phyloP scores from a whole-genome alignment of 2,797 vertebrate genomes.

The Nannoperca australis region DNA sequence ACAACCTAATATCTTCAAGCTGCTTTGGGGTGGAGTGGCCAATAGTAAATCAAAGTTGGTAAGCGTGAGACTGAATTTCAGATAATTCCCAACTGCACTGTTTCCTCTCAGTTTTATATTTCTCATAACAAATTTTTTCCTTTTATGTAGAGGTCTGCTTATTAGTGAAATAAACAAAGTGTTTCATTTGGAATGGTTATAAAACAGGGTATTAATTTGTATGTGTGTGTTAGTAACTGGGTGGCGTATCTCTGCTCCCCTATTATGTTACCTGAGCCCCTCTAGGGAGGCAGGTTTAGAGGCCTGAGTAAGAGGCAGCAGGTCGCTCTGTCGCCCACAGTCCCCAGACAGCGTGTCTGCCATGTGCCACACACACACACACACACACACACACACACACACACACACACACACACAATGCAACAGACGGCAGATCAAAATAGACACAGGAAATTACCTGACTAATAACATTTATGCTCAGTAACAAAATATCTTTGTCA shows the following conservation, averaged over 20 bases:
- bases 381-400: too few species aligned
- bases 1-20: slow-evolving; percentile 77
- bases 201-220: slow-evolving; percentile 16
- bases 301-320: slow-evolving; percentile 62
- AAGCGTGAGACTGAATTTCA: slow-evolving; percentile 39
- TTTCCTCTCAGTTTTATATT: slow-evolving; percentile 36
- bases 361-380: slow-evolving; percentile 54
- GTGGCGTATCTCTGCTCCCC: slow-evolving; percentile 32
- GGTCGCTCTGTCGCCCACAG: slow-evolving; percentile 48
- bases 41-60: slow-evolving; percentile 52
- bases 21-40: slow-evolving; percentile 72
- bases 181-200: slow-evolving; percentile 9
- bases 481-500: slow-evolving; percentile 29
- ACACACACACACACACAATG: slow-evolving; percentile 13
- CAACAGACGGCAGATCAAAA: slow-evolving; percentile 26
- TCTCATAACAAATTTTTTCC: not conserved
- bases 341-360: slow-evolving; percentile 74
- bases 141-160: not conserved
- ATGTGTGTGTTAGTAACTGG: slow-evolving; percentile 27
- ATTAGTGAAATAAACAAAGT: slow-evolving; percentile 8
- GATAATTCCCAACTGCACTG: slow-evolving; percentile 42
- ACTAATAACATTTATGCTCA: slow-evolving; percentile 8
- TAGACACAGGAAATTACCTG: slow-evolving; percentile 41
- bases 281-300: slow-evolving; percentile 71
- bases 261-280: slow-evolving; percentile 74